A percentile compares a stretch with the other conserved stretches of the same genome.
Conservation (phyloP, 2,888 invertebrate species). For the Terebella lapidaria region DNA sequence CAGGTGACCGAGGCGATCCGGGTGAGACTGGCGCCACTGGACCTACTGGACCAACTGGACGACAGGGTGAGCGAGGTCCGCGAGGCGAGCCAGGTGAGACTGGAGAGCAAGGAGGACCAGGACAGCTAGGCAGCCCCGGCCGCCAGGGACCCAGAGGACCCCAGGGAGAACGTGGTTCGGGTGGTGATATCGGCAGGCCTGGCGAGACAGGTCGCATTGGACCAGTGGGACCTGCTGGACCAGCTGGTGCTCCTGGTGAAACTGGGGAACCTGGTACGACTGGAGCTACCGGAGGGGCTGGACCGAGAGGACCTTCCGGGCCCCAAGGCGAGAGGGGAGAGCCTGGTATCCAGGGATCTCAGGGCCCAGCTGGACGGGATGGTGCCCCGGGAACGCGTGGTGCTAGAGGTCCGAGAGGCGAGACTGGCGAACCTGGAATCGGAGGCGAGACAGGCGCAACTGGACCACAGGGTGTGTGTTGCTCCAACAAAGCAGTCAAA, state of each 20-base stretch:
- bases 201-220: slow-evolving; percentile 14
- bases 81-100: slow-evolving; percentile 8
- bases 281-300: slow-evolving; percentile 20
- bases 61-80: slow-evolving; percentile 11
- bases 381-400: neutral
- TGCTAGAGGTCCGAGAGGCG: neutral
- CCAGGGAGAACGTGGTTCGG: slow-evolving; percentile 14
- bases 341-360: slow-evolving; percentile 7
- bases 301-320: slow-evolving; percentile 6
- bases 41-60: slow-evolving; percentile 5
- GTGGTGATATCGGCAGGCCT: slow-evolving; percentile 10
- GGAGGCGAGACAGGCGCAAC: slow-evolving; percentile 6
- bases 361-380: slow-evolving; percentile 10
- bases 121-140: slow-evolving; percentile 17
- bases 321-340: slow-evolving; percentile 4
- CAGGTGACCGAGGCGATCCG: slow-evolving; percentile 13
- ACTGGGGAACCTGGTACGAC: slow-evolving; percentile 26
- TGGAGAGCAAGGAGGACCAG: slow-evolving; percentile 11
- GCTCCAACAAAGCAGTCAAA: too few species aligned
- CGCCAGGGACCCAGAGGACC: slow-evolving; percentile 10
- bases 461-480: slow-evolving; percentile 11
- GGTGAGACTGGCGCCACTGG: slow-evolving; percentile 19
- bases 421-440: slow-evolving; percentile 4
- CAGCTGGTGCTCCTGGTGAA: slow-evolving; percentile 12
- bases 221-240: slow-evolving; percentile 14